Conservation (phyloP, 2,113 vertebrate genomes). For the Chlamydotis undulata region DNA sequence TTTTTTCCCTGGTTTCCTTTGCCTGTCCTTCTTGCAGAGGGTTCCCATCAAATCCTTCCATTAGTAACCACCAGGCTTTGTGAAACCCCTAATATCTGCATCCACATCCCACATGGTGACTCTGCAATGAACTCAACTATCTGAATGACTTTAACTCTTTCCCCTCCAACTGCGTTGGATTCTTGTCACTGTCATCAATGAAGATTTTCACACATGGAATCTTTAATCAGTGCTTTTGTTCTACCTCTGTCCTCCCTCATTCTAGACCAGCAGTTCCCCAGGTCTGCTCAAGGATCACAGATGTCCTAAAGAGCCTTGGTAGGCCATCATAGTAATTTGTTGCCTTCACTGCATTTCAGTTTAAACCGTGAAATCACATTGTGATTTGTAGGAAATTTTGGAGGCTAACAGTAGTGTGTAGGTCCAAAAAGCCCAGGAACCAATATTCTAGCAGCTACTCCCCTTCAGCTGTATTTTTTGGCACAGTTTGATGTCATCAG, state of each 20-base stretch:
- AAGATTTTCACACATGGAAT: background rate
- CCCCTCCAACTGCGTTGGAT: background rate
- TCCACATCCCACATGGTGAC: background rate
- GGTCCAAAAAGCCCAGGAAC: background rate
- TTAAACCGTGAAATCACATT: background rate
- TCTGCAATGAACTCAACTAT: background rate
- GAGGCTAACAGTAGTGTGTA: background rate
- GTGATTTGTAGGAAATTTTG: background rate
- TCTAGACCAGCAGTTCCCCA: background rate
- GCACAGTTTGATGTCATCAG: background rate
- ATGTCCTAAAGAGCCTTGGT: background rate
- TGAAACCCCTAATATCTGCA: background rate
- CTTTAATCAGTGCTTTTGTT: background rate
- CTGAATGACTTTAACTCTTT: background rate
- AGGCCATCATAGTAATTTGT: background rate
- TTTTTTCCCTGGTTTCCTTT: background rate
- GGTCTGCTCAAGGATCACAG: background rate
- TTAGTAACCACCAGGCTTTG: background rate
- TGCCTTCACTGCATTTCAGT: background rate
- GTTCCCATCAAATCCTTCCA: background rate
- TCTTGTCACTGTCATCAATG: background rate
- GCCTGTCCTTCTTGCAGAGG: background rate
- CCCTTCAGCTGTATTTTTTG: constrained; percentile 1
- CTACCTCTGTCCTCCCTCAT: background rate
- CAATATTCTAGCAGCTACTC: background rate